phyloP scores from a whole-genome alignment of 1,140 invertebrate genomes.

The Drosophila nasuta region DNA sequence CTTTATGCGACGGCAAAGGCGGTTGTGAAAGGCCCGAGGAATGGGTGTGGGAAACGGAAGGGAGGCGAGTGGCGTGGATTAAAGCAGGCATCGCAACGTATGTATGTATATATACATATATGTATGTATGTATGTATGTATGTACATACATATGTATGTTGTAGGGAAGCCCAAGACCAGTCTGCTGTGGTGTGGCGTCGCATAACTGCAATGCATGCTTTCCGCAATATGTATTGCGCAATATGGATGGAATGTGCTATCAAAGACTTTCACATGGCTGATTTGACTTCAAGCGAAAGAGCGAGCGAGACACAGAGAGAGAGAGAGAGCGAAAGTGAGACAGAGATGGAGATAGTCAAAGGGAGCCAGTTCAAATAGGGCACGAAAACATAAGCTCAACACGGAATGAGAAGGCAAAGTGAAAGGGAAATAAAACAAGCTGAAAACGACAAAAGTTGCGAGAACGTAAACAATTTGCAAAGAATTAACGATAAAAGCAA shows the following conservation, averaged over 20 bases:
- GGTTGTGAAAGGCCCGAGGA: background rate
- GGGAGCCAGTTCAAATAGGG: background rate
- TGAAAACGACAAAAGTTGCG: no score
- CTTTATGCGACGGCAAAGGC: slow-evolving; percentile 52
- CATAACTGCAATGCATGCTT: slow-evolving; percentile 33
- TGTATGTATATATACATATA: no score
- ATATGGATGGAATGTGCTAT: slow-evolving; percentile 44
- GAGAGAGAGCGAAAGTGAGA: no score
- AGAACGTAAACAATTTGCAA: no score
- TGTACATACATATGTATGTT: no score
- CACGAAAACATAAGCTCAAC: no score
- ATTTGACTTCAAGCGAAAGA: slow-evolving; percentile 26
- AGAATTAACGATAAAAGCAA: background rate
- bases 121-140: no score
- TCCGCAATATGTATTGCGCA: slow-evolving; percentile 46
- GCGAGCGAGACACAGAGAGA: background rate
- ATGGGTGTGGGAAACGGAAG: background rate
- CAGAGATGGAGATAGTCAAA: background rate
- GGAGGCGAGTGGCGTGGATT: slow-evolving; percentile 10
- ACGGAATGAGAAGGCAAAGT: background rate
- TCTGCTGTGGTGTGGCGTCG: background rate
- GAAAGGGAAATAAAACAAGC: background rate
- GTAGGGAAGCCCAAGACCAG: slow-evolving; percentile 3
- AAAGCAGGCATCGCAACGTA: slow-evolving; percentile 21
- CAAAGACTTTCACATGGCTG: slow-evolving; percentile 45